Percentiles rank a stretch among this genome's conserved stretches.
These are phyloP conservation scores for Micromesistius poutassou DNA, from an alignment of 2,797 vertebrate species.

Conservation along the genomic window DNA sequence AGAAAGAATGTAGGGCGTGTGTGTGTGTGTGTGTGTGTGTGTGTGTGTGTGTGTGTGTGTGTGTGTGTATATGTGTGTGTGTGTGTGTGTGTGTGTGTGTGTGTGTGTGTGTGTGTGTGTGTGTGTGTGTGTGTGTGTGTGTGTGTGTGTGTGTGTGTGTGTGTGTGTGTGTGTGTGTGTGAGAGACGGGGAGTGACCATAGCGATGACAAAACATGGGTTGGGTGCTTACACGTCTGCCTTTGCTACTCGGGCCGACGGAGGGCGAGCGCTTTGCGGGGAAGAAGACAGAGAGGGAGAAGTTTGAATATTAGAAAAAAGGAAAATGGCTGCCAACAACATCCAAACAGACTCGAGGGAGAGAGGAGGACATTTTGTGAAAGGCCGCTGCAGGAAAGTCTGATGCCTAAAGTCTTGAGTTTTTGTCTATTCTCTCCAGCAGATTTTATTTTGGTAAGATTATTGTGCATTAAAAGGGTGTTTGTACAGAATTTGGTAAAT, in stretches of 20 bases:
- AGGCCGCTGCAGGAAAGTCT: not conserved
- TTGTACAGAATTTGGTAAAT: not conserved
- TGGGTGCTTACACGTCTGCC: constrained; percentile 97
- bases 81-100: not conserved
- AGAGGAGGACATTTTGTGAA: not conserved
- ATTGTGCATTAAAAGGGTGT: not conserved
- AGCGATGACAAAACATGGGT: constrained; percentile 36
- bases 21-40: not conserved
- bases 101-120: not conserved
- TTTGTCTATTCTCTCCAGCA: not conserved
- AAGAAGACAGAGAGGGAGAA: constrained; percentile 52
- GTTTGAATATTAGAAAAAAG: constrained; percentile 39
- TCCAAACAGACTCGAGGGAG: constrained; percentile 21
- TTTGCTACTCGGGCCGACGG: constrained; percentile 93
- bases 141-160: not conserved
- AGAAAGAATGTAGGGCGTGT: not conserved
- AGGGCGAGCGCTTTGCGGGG: constrained; percentile 86
- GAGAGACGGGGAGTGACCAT: not conserved
- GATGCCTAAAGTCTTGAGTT: constrained; percentile 17
- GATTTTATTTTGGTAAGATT: not conserved
- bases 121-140: not conserved
- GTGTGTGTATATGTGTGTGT: not conserved
- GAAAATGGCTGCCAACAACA: constrained; percentile 15
- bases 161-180: not conserved
- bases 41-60: not conserved